Evolutionary conservation across 2,888 invertebrate genomes (phyloP).

Genomic region (Spilosoma lubricipeda): DNA sequence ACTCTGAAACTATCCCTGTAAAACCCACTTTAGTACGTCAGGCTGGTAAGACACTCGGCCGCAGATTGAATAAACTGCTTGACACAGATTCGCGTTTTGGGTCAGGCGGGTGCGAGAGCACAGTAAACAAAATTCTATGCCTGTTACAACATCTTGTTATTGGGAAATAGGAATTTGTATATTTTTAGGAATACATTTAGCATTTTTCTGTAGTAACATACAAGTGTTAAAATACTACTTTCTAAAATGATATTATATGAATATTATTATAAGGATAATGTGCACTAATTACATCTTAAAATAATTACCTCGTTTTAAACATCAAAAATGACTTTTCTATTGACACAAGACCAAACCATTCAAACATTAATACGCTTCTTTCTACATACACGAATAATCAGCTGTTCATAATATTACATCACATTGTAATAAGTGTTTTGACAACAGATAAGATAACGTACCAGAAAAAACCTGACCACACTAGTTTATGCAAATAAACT

Average conservation of each 20-base stretch:
- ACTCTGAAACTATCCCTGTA: slow-evolving; percentile 59
- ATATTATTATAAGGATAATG: background rate
- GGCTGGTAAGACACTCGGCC: slow-evolving; percentile 66
- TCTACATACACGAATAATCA: slow-evolving; percentile 27
- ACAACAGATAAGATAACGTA: slow-evolving; percentile 48
- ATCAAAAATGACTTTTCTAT: background rate
- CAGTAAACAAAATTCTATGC: slow-evolving; percentile 73
- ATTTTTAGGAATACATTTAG: background rate
- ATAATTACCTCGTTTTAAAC: background rate
- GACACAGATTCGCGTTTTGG: slow-evolving; percentile 86
- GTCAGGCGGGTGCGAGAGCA: slow-evolving; percentile 78
- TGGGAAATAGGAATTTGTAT: slow-evolving; percentile 53
- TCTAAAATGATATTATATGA: background rate
- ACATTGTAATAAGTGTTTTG: slow-evolving; percentile 21
- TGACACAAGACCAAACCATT: background rate
- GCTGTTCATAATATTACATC: slow-evolving; percentile 25
- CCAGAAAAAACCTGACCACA: slow-evolving; percentile 21
- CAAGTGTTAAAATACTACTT: background rate
- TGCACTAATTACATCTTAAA: background rate
- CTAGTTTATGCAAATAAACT: slow-evolving; percentile 9
- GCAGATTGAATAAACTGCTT: slow-evolving; percentile 86
- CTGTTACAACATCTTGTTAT: slow-evolving; percentile 77
- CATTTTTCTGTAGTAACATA: background rate
- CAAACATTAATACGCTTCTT: background rate
- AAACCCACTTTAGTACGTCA: slow-evolving; percentile 60